These are phyloP conservation scores for Eospalax fontanierii DNA, from an alignment of 2,797 vertebrate species.

Conservation along the genomic window DNA sequence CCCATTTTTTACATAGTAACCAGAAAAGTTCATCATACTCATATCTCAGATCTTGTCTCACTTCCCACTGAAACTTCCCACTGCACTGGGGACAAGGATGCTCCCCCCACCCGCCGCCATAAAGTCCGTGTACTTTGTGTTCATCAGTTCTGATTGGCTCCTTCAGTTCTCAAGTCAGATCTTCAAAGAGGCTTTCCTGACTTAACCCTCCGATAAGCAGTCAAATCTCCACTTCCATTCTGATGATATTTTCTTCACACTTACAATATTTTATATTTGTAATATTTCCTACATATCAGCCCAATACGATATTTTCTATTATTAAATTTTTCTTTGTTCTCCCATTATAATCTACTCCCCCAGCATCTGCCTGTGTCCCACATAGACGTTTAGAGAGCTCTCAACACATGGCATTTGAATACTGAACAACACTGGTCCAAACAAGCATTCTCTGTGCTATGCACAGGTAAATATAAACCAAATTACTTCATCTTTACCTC, in stretches of 20 bases:
- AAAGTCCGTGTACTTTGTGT: no score
- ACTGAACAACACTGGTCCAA: background rate
- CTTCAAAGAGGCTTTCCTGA: background rate
- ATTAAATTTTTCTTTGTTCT: background rate
- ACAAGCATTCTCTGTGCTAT: background rate
- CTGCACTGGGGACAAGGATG: background rate
- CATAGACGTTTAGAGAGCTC: background rate
- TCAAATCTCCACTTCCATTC: background rate
- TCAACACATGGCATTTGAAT: background rate
- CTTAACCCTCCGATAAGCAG: background rate
- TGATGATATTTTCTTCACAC: background rate
- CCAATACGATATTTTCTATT: background rate
- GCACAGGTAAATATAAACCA: background rate
- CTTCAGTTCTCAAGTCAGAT: background rate
- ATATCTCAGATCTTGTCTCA: background rate
- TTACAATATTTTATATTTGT: background rate
- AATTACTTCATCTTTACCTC: background rate
- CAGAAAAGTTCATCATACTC: background rate
- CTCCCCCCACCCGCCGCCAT: no score
- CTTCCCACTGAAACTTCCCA: background rate
- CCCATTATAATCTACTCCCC: background rate
- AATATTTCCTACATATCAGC: background rate
- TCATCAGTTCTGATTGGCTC: background rate
- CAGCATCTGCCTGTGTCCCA: background rate
- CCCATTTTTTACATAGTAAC: background rate